phyloP scores from a whole-genome alignment of 2,888 invertebrate genomes.

The Exephanes ischioxanthus region DNA sequence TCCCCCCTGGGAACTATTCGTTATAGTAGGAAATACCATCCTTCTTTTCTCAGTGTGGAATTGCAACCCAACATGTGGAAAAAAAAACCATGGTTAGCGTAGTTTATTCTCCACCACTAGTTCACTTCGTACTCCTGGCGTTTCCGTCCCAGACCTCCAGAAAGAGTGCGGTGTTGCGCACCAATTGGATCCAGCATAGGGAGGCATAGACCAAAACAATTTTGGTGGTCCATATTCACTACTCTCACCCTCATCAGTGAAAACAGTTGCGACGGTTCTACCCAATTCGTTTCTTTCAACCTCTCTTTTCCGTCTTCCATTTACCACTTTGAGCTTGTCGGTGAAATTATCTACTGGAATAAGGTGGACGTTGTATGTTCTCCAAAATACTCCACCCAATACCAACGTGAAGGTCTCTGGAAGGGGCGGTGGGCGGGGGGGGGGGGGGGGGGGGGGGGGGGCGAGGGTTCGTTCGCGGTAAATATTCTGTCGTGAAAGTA shows the following conservation, averaged over 20 bases:
- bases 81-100: too few relatives aligned
- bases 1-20: too few relatives aligned
- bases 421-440: background rate
- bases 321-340: background rate
- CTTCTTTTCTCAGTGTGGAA: too few relatives aligned
- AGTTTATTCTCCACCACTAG: too few relatives aligned
- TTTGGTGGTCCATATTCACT: background rate
- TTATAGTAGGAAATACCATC: too few relatives aligned
- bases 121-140: too few relatives aligned
- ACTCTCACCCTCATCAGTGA: background rate
- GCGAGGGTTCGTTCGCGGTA: background rate
- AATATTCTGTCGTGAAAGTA: constrained; percentile 4
- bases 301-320: background rate
- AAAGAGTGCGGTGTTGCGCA: background rate
- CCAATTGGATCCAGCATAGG: background rate
- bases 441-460: too few relatives aligned
- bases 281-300: background rate
- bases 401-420: background rate
- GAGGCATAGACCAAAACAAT: background rate
- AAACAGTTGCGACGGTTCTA: background rate
- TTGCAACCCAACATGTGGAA: too few relatives aligned
- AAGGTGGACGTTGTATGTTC: background rate
- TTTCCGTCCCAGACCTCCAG: too few relatives aligned
- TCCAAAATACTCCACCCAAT: background rate
- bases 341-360: background rate